Base-by-base conservation (phyloP, 2,797 vertebrate species). In the Cygnus olor region DNA sequence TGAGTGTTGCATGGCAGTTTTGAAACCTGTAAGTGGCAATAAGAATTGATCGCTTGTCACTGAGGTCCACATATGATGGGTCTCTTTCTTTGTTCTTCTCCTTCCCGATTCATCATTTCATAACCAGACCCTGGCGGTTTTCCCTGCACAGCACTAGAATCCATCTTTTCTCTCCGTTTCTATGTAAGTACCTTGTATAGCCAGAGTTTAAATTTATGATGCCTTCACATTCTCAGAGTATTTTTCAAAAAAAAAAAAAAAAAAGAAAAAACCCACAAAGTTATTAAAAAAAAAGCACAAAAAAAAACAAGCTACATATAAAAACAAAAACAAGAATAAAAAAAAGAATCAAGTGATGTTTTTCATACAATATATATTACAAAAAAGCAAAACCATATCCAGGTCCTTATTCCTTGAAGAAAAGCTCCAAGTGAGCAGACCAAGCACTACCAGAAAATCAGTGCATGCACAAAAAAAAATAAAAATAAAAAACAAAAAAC, bases 181-280 rank as follows among this genome's bases (percentile, higher is more conserved):
- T 60, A 36, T 22, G 61, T 32, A 71, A 82, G 80, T 34, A 81
- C 5, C 9, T 63, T 7, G 1, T 28, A 6, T 18, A 53, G 25
- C 21, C 10, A 90, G 34, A 95, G 27, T 79, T 81, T 40, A 66
- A 79, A 81, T 82, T 80, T 66, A 68, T 51, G 21, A 88, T 72
- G 30, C 3, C 10, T 81, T 84, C 51, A 73, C 66, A 73, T 54
- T 79, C 21, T 32, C 9, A 9, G 5, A 44, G 19, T 4, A 5
- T 1, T 49, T 36, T 70, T 14, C 4, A 5, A 22, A n/a, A 61
- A 63, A 58, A 32, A 2, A 65, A 5, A 22, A n/a, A 61, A 63
- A 58, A 32, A 2, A 65, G 11, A 83, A 30, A 38, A 38, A 38
- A 38, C 38, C 6, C 14, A 53, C n/a, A 47, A 80, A 77, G 36